Percentiles rank a stretch among this genome's conserved stretches.
These are phyloP conservation scores for Anhinga rufa DNA, from an alignment of 2,113 vertebrate genomes.

Conservation along the genomic window DNA sequence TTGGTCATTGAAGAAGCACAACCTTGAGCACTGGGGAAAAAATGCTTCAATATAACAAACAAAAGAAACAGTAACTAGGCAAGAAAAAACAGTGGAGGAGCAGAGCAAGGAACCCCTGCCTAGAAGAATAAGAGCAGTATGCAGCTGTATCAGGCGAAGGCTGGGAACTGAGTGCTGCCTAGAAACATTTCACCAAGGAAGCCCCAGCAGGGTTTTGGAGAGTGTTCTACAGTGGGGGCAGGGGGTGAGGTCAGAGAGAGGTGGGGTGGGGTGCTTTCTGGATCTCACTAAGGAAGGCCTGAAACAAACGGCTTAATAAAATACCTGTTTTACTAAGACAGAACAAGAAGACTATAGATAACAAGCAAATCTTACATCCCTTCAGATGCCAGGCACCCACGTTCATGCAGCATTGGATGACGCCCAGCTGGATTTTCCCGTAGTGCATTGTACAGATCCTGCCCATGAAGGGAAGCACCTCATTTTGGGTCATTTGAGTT, in stretches of 20 bases:
- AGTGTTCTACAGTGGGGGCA: not conserved
- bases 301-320: not conserved
- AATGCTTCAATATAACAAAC: not conserved
- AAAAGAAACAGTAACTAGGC: not conserved
- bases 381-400: not conserved
- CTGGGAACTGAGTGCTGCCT: not conserved
- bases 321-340: not conserved
- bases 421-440: not conserved
- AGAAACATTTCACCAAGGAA: not conserved
- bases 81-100: not conserved
- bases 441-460: fast-evolving
- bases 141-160: not conserved
- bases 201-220: not conserved
- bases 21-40: not conserved
- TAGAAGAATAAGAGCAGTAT: not conserved
- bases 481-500: not conserved
- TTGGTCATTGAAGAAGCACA: not conserved
- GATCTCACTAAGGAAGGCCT: not conserved
- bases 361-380: not conserved
- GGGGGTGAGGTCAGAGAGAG: not conserved
- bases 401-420: fast-evolving
- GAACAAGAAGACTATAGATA: not conserved
- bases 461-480: fast-evolving
- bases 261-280: fast-evolving
- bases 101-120: not conserved